A percentile compares a stretch with the other conserved stretches of the same genome.
These are phyloP conservation scores for Eubasilissa splendida DNA, from an alignment of 2,888 invertebrate genomes.

Conservation along the genomic window DNA sequence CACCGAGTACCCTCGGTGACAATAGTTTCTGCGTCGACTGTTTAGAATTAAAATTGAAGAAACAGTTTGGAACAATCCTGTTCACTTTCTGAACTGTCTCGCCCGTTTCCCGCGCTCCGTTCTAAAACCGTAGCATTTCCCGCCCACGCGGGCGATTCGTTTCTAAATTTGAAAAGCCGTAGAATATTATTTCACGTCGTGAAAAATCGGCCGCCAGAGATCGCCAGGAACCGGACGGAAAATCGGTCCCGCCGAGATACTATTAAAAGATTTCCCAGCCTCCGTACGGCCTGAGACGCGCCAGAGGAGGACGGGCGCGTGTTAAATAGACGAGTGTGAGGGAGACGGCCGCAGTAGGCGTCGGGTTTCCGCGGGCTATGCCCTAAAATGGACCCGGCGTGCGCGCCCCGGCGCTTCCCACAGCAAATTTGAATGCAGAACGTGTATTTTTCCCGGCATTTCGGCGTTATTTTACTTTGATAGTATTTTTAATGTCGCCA, in stretches of 20 bases:
- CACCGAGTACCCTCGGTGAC: neutral
- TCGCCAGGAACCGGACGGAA: constrained; percentile 29
- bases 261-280: constrained; percentile 73
- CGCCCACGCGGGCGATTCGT: constrained; percentile 53
- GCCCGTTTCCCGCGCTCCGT: constrained; percentile 46
- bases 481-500: constrained; percentile 6
- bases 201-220: constrained; percentile 40
- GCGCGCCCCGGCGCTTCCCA: constrained; percentile 63
- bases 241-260: constrained; percentile 62
- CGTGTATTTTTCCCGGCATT: constrained; percentile 23
- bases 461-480: constrained; percentile 26
- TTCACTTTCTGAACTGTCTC: constrained; percentile 18
- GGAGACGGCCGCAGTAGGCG: constrained; percentile 60
- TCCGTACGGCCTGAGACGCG: constrained; percentile 24
- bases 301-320: constrained; percentile 41
- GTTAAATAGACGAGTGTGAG: constrained; percentile 33
- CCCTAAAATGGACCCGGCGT: constrained; percentile 82
- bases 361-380: constrained; percentile 80
- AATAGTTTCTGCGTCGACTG: too few species aligned
- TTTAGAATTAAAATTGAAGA: too few species aligned
- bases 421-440: constrained; percentile 42
- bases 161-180: constrained; percentile 52
- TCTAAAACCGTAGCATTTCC: constrained; percentile 38
- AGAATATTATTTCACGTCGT: constrained; percentile 38
- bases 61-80: constrained; percentile 1